Evolutionary conservation across 2,888 invertebrate species (phyloP).

Genomic region (Reticulitermes lucifugus): DNA sequence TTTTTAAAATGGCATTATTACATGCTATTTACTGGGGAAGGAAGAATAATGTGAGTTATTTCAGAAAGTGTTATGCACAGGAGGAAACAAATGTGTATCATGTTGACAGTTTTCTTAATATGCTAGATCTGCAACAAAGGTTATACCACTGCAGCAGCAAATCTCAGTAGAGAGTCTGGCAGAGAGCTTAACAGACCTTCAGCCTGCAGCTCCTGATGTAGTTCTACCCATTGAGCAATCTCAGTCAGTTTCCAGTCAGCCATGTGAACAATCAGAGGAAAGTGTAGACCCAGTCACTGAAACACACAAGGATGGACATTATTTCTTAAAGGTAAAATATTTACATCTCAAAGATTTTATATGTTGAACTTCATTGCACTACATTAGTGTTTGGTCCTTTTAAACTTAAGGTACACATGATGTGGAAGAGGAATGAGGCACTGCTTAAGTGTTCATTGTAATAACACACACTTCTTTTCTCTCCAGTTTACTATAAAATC

Average conservation of each 20-base stretch:
- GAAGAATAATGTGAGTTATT: too few relatives aligned
- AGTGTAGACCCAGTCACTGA: conserved; percentile 53
- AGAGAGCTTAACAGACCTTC: conserved; percentile 62
- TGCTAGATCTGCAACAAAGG: neutral
- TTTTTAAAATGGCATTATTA: too few relatives aligned
- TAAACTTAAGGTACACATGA: too few relatives aligned
- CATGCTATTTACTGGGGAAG: too few relatives aligned
- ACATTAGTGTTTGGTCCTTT: too few relatives aligned
- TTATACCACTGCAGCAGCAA: conserved; percentile 41
- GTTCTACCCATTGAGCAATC: conserved; percentile 59
- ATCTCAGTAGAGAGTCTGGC: conserved; percentile 44
- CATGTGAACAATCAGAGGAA: neutral
- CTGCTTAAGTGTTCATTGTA: too few relatives aligned
- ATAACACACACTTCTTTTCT: too few relatives aligned
- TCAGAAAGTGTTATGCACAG: too few relatives aligned
- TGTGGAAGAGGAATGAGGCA: too few relatives aligned
- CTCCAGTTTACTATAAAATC: too few relatives aligned
- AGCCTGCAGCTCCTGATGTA: conserved; percentile 64
- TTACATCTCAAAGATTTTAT: neutral
- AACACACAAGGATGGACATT: conserved; percentile 75
- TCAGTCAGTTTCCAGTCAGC: conserved; percentile 32
- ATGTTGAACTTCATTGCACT: neutral
- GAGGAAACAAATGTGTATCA: too few relatives aligned
- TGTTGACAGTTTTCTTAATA: neutral
- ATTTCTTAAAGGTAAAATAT: conserved; percentile 73